Evolutionary conservation across 2,797 vertebrate species (phyloP), one percentile per base, ranked within the genome.

Genomic region (Poecilia gillii): DNA sequence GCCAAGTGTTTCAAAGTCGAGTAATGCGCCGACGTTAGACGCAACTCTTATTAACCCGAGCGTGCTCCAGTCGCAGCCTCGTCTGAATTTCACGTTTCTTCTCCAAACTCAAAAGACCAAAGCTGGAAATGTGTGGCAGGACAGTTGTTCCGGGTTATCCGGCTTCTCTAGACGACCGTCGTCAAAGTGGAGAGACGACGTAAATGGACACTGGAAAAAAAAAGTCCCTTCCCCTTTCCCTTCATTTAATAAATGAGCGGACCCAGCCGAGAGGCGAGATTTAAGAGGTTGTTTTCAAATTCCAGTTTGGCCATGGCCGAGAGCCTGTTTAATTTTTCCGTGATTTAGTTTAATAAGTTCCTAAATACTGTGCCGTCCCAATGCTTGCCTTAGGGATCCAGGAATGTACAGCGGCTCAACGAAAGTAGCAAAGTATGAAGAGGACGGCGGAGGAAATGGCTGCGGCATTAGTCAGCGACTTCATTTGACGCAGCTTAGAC

Each of bases 341-440:
- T 89, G 91, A 94, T 94, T 93, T 91, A 85, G 83, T 95, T 93
- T 94, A 94, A 94, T 94, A 94, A 92, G 89, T 90, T 94, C 87
- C 87, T 91, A 92, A 94, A 93, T 90, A 85, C 85, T 84, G 75
- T 68, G 83, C 77, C 71, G 84, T 90, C 87, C 85, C 76, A 84
- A 86, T 88, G 89, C 84, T 91, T 72, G 70, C 78, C 93, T 91
- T 90, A 94, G 89, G 85, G 90, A 86, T 86, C 84, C 80, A 75
- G 86, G 87, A 93, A 89, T 89, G 90, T 83, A 86, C 75, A 85
- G 82, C 81, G 68, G 84, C 87, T 90, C 84, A 81, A 81, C 88
- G 90, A 91, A 93, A 91, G 87, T 13, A 86, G 81, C 68, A 76
- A 92, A 81, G 82, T 78, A 78, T 79, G 66, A 79, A 74, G 72